Evolutionary conservation across 2,113 vertebrate genomes (phyloP).

Genomic region (Ictalurus furcatus): DNA sequence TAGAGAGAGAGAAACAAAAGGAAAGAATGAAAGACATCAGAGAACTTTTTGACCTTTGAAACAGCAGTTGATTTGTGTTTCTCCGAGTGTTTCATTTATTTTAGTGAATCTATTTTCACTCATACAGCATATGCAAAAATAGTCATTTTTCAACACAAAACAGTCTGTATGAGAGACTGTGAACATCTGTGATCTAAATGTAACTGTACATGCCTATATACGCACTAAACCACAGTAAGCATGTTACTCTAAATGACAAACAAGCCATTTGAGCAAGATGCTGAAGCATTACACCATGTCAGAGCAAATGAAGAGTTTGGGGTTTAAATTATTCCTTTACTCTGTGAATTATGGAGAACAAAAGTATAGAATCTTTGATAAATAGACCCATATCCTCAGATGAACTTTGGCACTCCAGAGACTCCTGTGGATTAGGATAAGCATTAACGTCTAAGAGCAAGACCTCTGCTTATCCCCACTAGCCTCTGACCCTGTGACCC

Average conservation of each 20-base stretch:
- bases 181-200: constrained; percentile 3
- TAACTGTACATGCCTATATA: background rate
- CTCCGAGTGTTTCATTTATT: constrained; percentile 14
- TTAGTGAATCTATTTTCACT: background rate
- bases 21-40: constrained; percentile 51
- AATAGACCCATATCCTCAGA: constrained; percentile 23
- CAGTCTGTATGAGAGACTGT: background rate
- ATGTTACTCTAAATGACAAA: background rate
- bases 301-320: background rate
- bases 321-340: background rate
- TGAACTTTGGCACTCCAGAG: constrained; percentile 26
- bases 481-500: constrained; percentile 52
- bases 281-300: background rate
- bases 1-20: constrained; percentile 33
- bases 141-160: background rate
- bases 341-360: constrained; percentile 43
- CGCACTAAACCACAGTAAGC: background rate
- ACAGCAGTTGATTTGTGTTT: constrained; percentile 36
- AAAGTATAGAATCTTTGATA: background rate
- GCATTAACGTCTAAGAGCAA: constrained; percentile 37
- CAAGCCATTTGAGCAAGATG: constrained; percentile 24
- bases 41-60: constrained; percentile 29
- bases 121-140: background rate
- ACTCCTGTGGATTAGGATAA: constrained; percentile 57
- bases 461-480: constrained; percentile 43